Evolutionary conservation across 2,888 invertebrate species (phyloP).

Genomic region (Mycalesis mineus): DNA sequence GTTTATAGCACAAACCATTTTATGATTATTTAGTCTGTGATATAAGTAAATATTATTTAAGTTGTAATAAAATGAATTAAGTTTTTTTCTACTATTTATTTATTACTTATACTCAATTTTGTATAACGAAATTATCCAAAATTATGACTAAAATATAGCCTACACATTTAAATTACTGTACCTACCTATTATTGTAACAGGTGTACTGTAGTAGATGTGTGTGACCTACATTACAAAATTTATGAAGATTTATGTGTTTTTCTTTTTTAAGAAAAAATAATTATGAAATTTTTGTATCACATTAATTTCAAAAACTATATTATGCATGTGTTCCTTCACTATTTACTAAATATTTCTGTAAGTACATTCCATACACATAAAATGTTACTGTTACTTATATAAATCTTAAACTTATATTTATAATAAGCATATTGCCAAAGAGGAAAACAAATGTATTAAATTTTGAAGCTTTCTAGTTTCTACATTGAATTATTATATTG

Average conservation of each 20-base stretch:
- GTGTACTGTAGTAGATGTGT: too few relatives aligned
- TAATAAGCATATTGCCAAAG: neutral
- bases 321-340: neutral
- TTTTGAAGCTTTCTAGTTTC: neutral
- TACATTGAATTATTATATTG: neutral
- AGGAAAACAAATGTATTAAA: neutral
- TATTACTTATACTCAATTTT: neutral
- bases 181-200: too few relatives aligned
- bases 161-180: too few relatives aligned
- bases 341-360: neutral
- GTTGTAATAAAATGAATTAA: neutral
- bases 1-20: slow-evolving; percentile 1
- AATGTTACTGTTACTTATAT: neutral
- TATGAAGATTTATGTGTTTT: too few relatives aligned
- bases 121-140: neutral
- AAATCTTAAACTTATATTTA: neutral
- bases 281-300: too few relatives aligned
- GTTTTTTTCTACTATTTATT: neutral
- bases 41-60: slow-evolving; percentile 9
- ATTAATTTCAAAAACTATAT: too few relatives aligned
- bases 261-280: too few relatives aligned
- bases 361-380: slow-evolving; percentile 8
- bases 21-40: slow-evolving; percentile 16
- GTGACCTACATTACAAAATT: too few relatives aligned
- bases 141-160: neutral